Evolutionary conservation across 2,797 vertebrate genomes (phyloP).

Genomic region (Dendrocincla tyrannina): DNA sequence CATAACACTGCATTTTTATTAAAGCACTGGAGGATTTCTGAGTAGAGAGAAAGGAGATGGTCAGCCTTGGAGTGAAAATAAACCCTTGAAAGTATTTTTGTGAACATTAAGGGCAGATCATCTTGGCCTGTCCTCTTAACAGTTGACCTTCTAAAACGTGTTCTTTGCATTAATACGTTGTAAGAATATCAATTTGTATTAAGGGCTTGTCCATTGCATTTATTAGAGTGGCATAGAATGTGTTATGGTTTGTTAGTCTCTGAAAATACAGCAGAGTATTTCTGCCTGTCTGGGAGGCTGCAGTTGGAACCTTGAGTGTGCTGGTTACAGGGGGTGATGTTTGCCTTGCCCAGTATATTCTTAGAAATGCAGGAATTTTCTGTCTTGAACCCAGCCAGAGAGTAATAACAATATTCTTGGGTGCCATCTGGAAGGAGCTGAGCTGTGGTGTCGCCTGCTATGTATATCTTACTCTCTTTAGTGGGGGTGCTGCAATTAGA

Average conservation of each 20-base stretch:
- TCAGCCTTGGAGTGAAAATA: neutral
- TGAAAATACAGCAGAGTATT: neutral
- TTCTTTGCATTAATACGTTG: neutral
- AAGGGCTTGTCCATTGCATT: neutral
- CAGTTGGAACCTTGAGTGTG: neutral
- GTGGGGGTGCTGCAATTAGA: neutral
- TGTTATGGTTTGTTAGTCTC: neutral
- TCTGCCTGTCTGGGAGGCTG: neutral
- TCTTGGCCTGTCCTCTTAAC: neutral
- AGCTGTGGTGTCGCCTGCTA: neutral
- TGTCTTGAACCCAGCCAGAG: neutral
- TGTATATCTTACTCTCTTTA: neutral
- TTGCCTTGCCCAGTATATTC: neutral
- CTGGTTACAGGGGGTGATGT: neutral
- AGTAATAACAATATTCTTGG: neutral
- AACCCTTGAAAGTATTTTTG: neutral
- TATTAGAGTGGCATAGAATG: neutral
- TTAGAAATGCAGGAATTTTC: neutral
- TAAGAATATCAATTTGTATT: neutral
- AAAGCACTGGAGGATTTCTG: neutral
- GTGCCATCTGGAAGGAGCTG: neutral
- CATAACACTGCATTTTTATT: neutral
- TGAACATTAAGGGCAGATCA: neutral
- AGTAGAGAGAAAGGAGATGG: neutral
- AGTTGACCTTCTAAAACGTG: neutral